Evolutionary conservation across 2,888 invertebrate species (phyloP).

Genomic region (Calameuta filiformis): DNA sequence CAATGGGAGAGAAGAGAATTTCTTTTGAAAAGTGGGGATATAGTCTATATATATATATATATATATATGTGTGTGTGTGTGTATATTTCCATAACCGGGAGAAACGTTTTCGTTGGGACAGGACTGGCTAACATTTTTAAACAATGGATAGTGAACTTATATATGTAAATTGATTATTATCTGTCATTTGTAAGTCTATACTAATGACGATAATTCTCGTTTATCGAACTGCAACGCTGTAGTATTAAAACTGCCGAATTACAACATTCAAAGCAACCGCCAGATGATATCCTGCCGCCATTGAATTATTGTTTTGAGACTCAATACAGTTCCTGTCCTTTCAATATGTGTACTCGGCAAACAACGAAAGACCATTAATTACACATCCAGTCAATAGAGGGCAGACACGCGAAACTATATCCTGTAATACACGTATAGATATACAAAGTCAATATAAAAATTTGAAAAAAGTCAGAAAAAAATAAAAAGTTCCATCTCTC

Average conservation of each 20-base stretch:
- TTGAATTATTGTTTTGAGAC: conserved; percentile 21
- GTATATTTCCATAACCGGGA: background rate
- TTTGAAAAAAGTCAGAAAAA: no score
- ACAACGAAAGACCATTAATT: conserved; percentile 19
- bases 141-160: background rate
- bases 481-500: background rate
- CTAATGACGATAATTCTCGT: background rate
- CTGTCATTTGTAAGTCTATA: background rate
- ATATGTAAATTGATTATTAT: background rate
- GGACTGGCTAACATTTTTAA: background rate
- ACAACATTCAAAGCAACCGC: background rate
- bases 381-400: conserved; percentile 1
- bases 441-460: background rate
- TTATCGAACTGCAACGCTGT: background rate
- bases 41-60: background rate
- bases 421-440: background rate
- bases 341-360: conserved; percentile 17
- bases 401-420: conserved; percentile 10
- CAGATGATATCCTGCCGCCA: conserved; percentile 11
- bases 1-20: background rate
- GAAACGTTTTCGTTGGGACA: background rate
- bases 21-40: background rate
- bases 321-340: conserved; percentile 18
- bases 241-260: background rate
- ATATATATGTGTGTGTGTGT: background rate